Evolutionary conservation across 2,888 invertebrate genomes (phyloP).

Genomic region (Apodemia mormo): DNA sequence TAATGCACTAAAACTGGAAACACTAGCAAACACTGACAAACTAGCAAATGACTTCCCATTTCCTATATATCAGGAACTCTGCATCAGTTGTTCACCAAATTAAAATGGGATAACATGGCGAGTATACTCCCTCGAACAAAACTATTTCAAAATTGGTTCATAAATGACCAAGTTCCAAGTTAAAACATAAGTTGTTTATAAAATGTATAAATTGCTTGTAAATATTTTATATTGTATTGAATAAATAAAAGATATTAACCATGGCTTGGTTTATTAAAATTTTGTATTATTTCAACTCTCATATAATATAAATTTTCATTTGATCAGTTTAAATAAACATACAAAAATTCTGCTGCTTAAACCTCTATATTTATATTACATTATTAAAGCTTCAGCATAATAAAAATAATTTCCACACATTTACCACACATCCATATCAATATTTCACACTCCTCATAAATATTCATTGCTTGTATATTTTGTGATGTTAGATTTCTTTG

Average conservation of each 20-base stretch:
- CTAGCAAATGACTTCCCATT: too few relatives aligned
- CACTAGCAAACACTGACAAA: too few relatives aligned
- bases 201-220: neutral
- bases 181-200: constrained; percentile 2
- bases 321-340: constrained; percentile 79
- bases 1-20: too few relatives aligned
- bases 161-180: too few relatives aligned
- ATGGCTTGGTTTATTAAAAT: constrained; percentile 74
- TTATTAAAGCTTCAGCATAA: constrained; percentile 80
- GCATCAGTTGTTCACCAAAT: too few relatives aligned
- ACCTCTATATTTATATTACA: constrained; percentile 67
- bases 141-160: too few relatives aligned
- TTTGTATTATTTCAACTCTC: constrained; percentile 74
- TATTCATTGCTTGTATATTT: constrained; percentile 87
- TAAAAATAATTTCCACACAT: constrained; percentile 70
- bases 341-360: constrained; percentile 79
- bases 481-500: constrained; percentile 83
- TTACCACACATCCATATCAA: constrained; percentile 55
- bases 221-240: constrained; percentile 1
- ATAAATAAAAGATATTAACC: constrained; percentile 55
- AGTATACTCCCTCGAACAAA: too few relatives aligned
- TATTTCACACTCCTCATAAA: constrained; percentile 67
- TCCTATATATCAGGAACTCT: too few relatives aligned
- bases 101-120: too few relatives aligned
- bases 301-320: constrained; percentile 76